Evolutionary conservation across 2,797 vertebrate genomes (phyloP), one percentile per base, ranked within the genome.

Genomic region (Urophycis tenuis): DNA sequence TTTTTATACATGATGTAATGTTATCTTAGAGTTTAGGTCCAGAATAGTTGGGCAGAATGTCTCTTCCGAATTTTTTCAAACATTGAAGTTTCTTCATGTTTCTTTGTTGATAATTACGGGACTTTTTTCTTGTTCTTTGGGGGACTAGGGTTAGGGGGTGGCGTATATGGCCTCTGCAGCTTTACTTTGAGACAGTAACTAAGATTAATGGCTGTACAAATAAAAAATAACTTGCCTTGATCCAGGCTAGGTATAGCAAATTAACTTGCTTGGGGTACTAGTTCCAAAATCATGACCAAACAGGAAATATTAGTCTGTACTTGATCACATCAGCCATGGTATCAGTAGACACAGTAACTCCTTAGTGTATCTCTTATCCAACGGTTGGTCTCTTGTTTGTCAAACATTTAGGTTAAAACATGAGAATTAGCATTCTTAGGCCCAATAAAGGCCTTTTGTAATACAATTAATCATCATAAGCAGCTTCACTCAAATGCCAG

Each of bases 251-350:
- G 29, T 67, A 67, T 67, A 29, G 10, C 25, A 29, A 29, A 67
- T 67, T 7, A 25, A 67, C 60, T 67, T 67, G 25, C 10, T 67
- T 67, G 9, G 25, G n/a, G 29, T 67, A 67, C 10, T 67, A 30
- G 25, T 67, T 67, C n/a, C n/a, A 25, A 10, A 67, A 67, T 67
- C 60, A 29, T 67, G 12, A 10, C 29, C n/a, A 67, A 67, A 9
- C 53, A 12, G 3, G 41, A 4, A 0, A n/a, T 2, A 8, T 70
- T 29, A 74, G 60, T 12, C 60, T 67, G 53, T 19, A 77, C 64
- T 30, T 73, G 53, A 72, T 69, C 25, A 30, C 29, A 60, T 76
- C 69, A 80, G 76, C 82, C 80, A 83, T 45, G 29, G 15, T 77
- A 71, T 79, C 15, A 9, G 75, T 73, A 74, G 74, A 14, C 77